Base-by-base conservation (phyloP, 2,888 invertebrate species). In the Argyresthia goedartella region DNA sequence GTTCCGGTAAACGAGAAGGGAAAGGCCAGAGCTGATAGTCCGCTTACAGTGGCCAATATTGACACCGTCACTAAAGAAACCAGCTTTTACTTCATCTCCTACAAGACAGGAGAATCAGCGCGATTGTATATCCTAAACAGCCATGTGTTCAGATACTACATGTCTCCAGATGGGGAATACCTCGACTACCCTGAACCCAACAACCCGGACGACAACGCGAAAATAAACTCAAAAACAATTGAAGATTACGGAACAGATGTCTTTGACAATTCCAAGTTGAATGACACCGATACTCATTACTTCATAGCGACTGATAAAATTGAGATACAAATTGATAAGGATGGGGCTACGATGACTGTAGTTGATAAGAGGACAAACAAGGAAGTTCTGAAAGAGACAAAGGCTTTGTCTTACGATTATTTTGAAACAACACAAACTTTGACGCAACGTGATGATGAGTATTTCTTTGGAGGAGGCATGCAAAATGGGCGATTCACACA, bases 391-490 rank as follows among this genome's bases (percentile, higher is more conserved):
- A 63, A 57, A 33, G 84, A 86, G 61, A 54, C 59, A 10, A 52
- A 59, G 50, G 61, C 82, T 34, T 61, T 85, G 57, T 66, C 63
- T 46, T 80, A 82, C 57, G 55, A 54, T 35, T 59, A 71, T 54
- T 56, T 57, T 35, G 57, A 61, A 58, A 60, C 66, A n/a, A 72
- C 56, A 44, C 84, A 85, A 58, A 68, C 61, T 9, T 60, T 81
- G 51, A 43, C 60, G 34, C 79, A 81, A 60, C 53, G 62, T 39
- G 46, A 64, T 47, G 64, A 77, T 41, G 85, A 86, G 57, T 71
- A 71, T 61, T 86, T 72, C 60, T 86, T 75, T 53, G 85, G 85
- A 16, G 85, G 85, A 25, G 85, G 85, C 35, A 85, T 84, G 84
- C 85, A 85, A 57, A 85, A 85, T 57, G 85, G 85, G 4, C 70